These are phyloP conservation scores for Orthonychiurus folsomi DNA, from an alignment of 2,888 invertebrate genomes.

Conservation along the genomic window DNA sequence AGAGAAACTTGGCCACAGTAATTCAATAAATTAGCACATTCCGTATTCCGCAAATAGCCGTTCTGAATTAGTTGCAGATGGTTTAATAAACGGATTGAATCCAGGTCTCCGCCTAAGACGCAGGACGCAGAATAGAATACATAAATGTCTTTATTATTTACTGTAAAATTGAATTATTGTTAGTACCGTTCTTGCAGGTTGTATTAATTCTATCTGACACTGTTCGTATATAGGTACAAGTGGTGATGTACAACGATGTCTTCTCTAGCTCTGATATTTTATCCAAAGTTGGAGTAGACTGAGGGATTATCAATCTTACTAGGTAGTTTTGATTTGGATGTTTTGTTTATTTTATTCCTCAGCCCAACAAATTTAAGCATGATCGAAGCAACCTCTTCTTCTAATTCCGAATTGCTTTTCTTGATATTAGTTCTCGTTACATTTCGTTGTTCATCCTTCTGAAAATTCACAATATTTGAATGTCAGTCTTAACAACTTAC, in stretches of 20 bases:
- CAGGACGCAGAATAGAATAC: no score
- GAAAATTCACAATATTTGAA: background rate
- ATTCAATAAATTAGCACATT: conserved; percentile 25
- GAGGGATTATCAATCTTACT: background rate
- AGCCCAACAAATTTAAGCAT: background rate
- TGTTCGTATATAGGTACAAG: conserved; percentile 12
- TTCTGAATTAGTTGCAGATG: background rate
- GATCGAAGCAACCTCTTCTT: background rate
- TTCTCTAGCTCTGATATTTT: conserved; percentile 27
- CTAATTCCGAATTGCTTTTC: background rate
- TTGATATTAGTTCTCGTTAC: background rate
- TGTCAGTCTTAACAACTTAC: background rate
- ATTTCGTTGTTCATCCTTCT: background rate
- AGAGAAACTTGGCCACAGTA: conserved; percentile 23
- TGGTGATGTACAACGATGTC: conserved; percentile 27
- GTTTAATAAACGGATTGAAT: background rate
- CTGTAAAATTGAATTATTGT: background rate
- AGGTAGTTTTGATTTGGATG: background rate
- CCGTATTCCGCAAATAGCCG: background rate
- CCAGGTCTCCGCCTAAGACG: background rate
- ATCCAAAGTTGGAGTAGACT: conserved; percentile 14
- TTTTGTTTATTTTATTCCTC: background rate
- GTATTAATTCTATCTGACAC: background rate
- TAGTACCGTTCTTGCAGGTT: background rate
- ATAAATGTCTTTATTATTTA: no score